Evolutionary conservation across 2,797 vertebrate species (phyloP), one percentile per base, ranked within the genome.

Genomic region (Leptodactylus fallax): DNA sequence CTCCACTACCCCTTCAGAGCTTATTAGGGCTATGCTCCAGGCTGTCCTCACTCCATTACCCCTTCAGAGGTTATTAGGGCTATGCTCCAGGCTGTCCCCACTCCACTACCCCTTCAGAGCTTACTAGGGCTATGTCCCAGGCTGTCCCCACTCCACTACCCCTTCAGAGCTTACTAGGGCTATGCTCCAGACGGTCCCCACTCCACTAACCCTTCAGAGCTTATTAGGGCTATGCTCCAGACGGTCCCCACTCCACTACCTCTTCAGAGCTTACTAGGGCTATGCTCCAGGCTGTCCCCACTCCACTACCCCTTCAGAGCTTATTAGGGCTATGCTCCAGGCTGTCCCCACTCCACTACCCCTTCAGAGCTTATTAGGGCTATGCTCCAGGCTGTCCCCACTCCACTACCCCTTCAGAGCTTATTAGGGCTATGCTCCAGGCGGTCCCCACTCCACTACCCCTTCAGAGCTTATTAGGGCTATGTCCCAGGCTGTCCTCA

Each of bases 81-180:
- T 69, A 93, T 96, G 95, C 91, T 99, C 98, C 95, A 99, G 92
- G 92, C 96, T 99, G 94, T 99, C 98, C 0, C 51, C 9, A 10
- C 12, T 53, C 51, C 51, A 11, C 12, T 7, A 10, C 11, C 51
- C 12, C 51, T 10, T 53, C 10, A 23, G 3, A 11, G n/a, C 10
- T 23, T 21, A 23, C 23, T 0, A 12, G n/a, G n/a, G n/a, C 61
- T 69, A 93, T 96, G 95, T 91, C 99, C 98, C 95, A 99, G 92
- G 92, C 96, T 99, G 94, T 99, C 98, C 0, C 51, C 9, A 10
- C 12, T 53, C 51, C 51, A 11, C 12, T 7, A 10, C 11, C 51
- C 12, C 51, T 10, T 53, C 10, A 23, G 3, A 11, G n/a, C 10
- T 23, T 21, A 23, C 23, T 0, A 12, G n/a, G n/a, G n/a, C 61